phyloP scores from a whole-genome alignment of 2,797 vertebrate genomes.

The Remorina albescens region DNA sequence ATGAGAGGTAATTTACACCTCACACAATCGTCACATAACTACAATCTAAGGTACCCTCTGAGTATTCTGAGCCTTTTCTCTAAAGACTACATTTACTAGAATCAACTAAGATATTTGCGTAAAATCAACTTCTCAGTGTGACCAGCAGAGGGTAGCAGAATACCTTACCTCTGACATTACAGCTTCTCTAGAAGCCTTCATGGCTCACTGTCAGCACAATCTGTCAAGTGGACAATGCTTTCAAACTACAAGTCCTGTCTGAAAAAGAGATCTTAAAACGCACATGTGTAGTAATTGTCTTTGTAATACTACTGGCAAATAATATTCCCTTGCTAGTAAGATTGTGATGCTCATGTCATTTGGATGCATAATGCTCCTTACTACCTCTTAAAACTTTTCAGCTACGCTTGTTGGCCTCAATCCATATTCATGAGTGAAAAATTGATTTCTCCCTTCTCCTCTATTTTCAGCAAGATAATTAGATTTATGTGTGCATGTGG shows the following conservation, averaged over 20 bases:
- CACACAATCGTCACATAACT: too few relatives aligned
- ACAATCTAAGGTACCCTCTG: not conserved
- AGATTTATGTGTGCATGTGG: slow-evolving; percentile 79
- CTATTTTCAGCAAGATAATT: slow-evolving; percentile 85
- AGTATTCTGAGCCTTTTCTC: not conserved
- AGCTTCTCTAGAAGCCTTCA: not conserved
- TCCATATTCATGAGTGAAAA: slow-evolving; percentile 83
- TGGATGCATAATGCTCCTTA: slow-evolving; percentile 21
- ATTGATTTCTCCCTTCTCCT: slow-evolving; percentile 80
- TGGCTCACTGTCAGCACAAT: not conserved
- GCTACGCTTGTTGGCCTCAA: slow-evolving; percentile 66
- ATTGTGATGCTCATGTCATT: slow-evolving; percentile 25
- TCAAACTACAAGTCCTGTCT: slow-evolving; percentile 10
- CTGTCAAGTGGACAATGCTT: slow-evolving; percentile 22
- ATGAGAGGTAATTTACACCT: slow-evolving; percentile 88
- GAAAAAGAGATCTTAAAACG: slow-evolving; percentile 24
- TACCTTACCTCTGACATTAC: not conserved
- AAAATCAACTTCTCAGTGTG: not conserved
- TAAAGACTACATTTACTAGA: not conserved
- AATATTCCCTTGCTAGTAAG: slow-evolving; percentile 2
- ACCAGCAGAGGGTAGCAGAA: slow-evolving; percentile 74
- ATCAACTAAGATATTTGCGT: not conserved
- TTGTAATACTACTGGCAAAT: slow-evolving; percentile 7
- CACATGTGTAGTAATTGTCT: slow-evolving; percentile 22
- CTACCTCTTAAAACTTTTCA: slow-evolving; percentile 65